phyloP scores from a whole-genome alignment of 1,140 invertebrate species.

The Drosophila kikkawai region DNA sequence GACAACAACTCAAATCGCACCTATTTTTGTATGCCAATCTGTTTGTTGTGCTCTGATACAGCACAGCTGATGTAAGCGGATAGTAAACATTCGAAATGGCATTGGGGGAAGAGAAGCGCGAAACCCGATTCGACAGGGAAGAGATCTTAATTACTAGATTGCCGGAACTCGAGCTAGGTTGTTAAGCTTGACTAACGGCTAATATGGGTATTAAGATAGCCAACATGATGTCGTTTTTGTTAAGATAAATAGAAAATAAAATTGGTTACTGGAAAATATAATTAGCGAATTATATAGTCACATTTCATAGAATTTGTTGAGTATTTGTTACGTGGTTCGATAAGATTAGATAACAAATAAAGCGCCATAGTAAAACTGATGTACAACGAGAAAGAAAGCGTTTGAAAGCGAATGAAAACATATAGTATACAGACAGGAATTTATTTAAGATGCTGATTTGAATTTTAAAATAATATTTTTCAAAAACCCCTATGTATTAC shows the following conservation, averaged over 20 bases:
- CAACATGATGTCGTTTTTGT: neutral
- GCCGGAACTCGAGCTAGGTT: neutral
- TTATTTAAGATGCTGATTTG: too few species aligned
- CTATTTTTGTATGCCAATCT: constrained; percentile 16
- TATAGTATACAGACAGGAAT: neutral
- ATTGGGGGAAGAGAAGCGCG: neutral
- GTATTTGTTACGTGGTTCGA: neutral
- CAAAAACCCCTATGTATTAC: neutral
- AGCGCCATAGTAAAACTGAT: neutral
- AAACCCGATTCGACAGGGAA: neutral
- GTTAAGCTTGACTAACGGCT: neutral
- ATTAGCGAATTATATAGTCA: neutral
- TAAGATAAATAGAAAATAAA: neutral
- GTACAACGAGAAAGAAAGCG: neutral
- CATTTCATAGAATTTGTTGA: neutral
- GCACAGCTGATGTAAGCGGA: constrained; percentile 24
- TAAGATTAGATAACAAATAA: constrained; percentile 3
- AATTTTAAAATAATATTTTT: neutral
- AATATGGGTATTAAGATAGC: neutral
- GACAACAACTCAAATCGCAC: constrained; percentile 10
- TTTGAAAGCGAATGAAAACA: too few species aligned
- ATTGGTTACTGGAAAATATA: neutral
- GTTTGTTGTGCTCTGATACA: constrained; percentile 14
- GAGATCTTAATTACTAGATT: constrained; percentile 8
- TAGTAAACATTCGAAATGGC: constrained; percentile 13